A percentile compares a stretch with the other conserved stretches of the same genome.
phyloP scores from a whole-genome alignment of 1,140 invertebrate genomes.

The Sinonovacula constricta region DNA sequence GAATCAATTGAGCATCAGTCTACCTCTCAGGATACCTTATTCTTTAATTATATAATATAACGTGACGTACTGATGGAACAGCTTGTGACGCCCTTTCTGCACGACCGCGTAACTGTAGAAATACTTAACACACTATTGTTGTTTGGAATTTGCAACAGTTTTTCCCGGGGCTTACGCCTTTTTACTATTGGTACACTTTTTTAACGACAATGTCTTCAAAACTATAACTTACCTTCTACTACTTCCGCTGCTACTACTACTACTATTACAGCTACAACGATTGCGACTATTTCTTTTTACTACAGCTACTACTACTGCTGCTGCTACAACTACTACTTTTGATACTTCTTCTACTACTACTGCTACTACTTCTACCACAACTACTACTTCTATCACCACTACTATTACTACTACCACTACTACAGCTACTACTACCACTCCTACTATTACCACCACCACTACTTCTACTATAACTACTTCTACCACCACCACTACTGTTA shows the following conservation, averaged over 20 bases:
- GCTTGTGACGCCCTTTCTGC: no score
- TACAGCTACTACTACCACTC: neutral
- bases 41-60: no score
- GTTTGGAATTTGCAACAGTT: no score
- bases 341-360: slow-evolving; percentile 16
- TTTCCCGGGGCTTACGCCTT: no score
- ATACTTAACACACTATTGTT: no score
- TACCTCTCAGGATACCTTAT: no score
- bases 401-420: slow-evolving; percentile 6
- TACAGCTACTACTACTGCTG: slow-evolving; percentile 12
- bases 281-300: neutral
- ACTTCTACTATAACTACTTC: neutral
- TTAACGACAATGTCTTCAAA: no score
- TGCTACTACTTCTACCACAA: slow-evolving; percentile 9
- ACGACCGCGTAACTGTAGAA: no score
- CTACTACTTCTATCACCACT: slow-evolving; percentile 1
- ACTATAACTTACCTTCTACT: no score
- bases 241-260: neutral
- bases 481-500: neutral
- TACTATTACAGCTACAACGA: slow-evolving; percentile 12
- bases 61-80: no score
- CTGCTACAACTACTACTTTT: slow-evolving; percentile 8
- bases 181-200: no score
- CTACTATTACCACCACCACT: neutral
- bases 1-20: no score